Conservation (phyloP, 2,797 vertebrate genomes). For the Cercopithecus hamlyni region DNA sequence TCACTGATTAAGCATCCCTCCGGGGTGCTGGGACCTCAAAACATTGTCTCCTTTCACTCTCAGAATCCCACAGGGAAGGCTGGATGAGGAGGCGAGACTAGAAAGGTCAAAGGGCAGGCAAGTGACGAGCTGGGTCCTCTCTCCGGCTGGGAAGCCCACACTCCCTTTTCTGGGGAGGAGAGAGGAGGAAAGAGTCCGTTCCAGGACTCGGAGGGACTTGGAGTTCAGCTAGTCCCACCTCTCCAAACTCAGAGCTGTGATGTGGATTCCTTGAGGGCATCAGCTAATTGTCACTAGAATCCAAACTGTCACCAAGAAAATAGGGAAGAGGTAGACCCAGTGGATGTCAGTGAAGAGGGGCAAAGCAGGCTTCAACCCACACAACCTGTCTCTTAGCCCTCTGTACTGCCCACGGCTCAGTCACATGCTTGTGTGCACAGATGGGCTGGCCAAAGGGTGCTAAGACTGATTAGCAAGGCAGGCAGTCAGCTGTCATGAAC, state of each 20-base stretch:
- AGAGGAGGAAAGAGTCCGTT: rapidly evolving
- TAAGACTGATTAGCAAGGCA: not conserved
- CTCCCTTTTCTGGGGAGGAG: no score
- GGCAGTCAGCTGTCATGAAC: rapidly evolving
- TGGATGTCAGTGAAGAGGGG: not conserved
- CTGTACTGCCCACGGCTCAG: rapidly evolving
- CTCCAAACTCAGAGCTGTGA: not conserved
- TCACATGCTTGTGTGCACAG: not conserved
- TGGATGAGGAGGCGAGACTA: not conserved
- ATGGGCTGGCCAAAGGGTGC: no score
- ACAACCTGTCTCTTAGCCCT: not conserved
- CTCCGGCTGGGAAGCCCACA: rapidly evolving
- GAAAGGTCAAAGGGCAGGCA: not conserved
- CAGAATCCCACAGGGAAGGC: no score
- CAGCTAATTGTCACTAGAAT: not conserved
- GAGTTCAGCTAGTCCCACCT: not conserved
- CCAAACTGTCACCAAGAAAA: not conserved
- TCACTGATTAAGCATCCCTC: rapidly evolving
- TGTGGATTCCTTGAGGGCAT: not conserved
- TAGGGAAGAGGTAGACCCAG: not conserved
- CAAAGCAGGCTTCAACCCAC: not conserved
- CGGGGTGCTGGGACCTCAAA: rapidly evolving
- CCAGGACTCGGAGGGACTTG: not conserved
- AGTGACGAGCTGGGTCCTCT: not conserved
- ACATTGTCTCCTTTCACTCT: not conserved